Percentiles rank a stretch among this genome's conserved stretches.
These are phyloP conservation scores for Diabrotica undecimpunctata DNA, from an alignment of 1,140 invertebrate genomes.

Conservation along the genomic window DNA sequence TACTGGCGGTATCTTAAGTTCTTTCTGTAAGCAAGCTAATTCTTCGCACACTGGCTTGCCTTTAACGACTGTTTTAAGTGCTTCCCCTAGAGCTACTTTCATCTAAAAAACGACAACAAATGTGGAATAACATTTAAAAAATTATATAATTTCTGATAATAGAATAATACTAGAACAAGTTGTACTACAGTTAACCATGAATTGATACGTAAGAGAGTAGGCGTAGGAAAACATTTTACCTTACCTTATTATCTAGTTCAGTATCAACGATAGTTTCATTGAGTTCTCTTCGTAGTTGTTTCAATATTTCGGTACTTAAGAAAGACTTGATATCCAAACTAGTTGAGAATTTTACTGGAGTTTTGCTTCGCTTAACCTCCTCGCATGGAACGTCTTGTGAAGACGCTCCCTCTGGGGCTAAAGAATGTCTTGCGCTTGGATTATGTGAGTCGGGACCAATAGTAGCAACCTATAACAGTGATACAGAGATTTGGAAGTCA, in stretches of 20 bases:
- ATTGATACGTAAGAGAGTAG: too few relatives aligned
- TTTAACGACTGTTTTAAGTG: constrained; percentile 52
- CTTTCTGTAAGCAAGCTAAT: constrained; percentile 86
- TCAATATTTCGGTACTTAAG: constrained; percentile 60
- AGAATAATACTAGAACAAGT: too few relatives aligned
- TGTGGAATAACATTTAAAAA: too few relatives aligned
- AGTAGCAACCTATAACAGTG: constrained; percentile 47
- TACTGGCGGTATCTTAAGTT: constrained; percentile 52
- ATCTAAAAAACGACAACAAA: constrained; percentile 47
- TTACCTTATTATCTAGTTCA: constrained; percentile 62
- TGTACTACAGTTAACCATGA: too few relatives aligned
- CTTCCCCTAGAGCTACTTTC: constrained; percentile 62
- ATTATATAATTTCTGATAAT: too few relatives aligned
- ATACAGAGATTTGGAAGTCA: too few relatives aligned
- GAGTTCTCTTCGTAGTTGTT: constrained; percentile 62
- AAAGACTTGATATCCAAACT: constrained; percentile 37
- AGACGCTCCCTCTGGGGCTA: constrained; percentile 40
- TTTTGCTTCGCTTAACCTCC: constrained; percentile 26
- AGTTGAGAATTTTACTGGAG: constrained; percentile 13
- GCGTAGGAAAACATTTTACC: too few relatives aligned
- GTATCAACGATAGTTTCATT: constrained; percentile 63
- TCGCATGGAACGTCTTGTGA: constrained; percentile 33
- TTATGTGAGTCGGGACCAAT: constrained; percentile 55
- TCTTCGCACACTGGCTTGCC: constrained; percentile 85
- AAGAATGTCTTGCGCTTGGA: constrained; percentile 54